Conservation (phyloP, 2,888 invertebrate species). For the Liodrosophila aerea region DNA sequence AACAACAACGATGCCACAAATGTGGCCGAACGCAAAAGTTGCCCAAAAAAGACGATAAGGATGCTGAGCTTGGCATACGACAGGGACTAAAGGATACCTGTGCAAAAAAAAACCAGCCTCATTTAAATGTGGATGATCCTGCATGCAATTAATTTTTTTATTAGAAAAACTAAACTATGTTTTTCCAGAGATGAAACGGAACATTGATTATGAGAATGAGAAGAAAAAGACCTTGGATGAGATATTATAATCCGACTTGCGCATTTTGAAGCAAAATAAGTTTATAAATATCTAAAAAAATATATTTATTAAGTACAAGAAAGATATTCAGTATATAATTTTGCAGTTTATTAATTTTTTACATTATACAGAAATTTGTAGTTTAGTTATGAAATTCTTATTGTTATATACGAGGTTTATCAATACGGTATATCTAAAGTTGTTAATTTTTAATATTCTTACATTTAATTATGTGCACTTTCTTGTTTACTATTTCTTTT, state of each 20-base stretch:
- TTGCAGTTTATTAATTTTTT: too few species aligned
- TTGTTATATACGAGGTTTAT: background rate
- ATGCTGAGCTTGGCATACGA: conserved; percentile 1
- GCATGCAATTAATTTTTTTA: background rate
- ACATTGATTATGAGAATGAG: too few species aligned
- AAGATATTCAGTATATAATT: too few species aligned
- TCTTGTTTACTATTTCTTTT: conserved; percentile 2
- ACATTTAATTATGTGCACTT: conserved; percentile 5
- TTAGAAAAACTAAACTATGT: too few species aligned
- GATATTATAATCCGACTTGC: too few species aligned
- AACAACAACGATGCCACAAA: conserved; percentile 39
- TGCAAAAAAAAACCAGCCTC: background rate
- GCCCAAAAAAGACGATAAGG: conserved; percentile 7
- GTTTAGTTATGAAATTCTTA: too few species aligned
- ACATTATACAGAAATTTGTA: too few species aligned
- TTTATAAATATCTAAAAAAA: too few species aligned
- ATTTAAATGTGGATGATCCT: background rate
- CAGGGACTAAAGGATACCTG: background rate
- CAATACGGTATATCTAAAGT: background rate
- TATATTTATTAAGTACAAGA: too few species aligned
- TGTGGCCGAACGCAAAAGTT: conserved; percentile 29
- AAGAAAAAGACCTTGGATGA: too few species aligned
- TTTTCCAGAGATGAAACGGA: too few species aligned
- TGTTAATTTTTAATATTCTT: background rate
- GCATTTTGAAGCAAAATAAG: too few species aligned